These are phyloP conservation scores for Diplazon laetatorius DNA, from an alignment of 2,888 invertebrate genomes.

Conservation along the genomic window DNA sequence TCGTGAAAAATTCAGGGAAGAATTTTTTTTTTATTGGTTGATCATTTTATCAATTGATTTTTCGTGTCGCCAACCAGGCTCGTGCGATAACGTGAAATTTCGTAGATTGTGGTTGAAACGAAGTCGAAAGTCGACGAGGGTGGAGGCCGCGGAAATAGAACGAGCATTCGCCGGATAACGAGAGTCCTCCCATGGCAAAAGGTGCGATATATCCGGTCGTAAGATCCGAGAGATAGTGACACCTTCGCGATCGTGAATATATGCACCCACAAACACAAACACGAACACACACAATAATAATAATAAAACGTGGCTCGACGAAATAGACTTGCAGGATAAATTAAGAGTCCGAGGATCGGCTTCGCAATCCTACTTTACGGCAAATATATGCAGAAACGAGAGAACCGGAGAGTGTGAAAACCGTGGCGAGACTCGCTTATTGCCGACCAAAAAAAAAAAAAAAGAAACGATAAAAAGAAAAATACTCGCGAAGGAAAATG, in stretches of 20 bases:
- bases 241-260: conserved; percentile 42
- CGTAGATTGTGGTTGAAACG: not conserved
- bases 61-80: too few species aligned
- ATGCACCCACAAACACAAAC: conserved; percentile 21
- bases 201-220: conserved; percentile 71
- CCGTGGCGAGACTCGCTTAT: not conserved
- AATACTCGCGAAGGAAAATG: conserved; percentile 37
- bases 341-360: conserved; percentile 57
- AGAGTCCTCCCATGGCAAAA: conserved; percentile 60
- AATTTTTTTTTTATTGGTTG: too few species aligned
- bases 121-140: conserved; percentile 20
- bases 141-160: conserved; percentile 8
- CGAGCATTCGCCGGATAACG: conserved; percentile 20
- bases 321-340: conserved; percentile 66
- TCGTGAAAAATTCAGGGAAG: too few species aligned
- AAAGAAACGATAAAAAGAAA: not conserved
- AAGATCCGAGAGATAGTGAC: conserved; percentile 68
- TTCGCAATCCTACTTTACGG: conserved; percentile 69
- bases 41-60: too few species aligned
- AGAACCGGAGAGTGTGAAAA: conserved; percentile 9
- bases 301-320: too few species aligned
- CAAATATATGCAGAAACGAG: conserved; percentile 67
- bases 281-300: too few species aligned
- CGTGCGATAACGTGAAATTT: not conserved
- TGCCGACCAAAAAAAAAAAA: not conserved